phyloP scores from a whole-genome alignment of 2,888 invertebrate species.

The Liopterus haemorrhoidalis region DNA sequence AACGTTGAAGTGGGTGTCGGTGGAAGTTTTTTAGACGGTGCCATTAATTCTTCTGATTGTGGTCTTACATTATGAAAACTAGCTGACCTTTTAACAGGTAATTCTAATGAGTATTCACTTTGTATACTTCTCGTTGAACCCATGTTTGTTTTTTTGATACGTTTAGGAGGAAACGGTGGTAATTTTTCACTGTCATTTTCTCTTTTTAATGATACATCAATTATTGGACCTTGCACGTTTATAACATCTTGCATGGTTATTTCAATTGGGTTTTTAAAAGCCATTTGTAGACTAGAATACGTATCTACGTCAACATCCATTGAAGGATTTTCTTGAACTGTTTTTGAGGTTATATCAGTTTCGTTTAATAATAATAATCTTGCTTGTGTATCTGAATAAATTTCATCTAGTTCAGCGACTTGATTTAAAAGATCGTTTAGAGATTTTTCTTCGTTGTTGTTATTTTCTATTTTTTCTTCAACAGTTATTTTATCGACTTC shows the following conservation, averaged over 20 bases:
- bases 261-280: conserved; percentile 74
- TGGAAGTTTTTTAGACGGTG: conserved; percentile 53
- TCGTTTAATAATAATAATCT: conserved; percentile 46
- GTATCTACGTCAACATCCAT: conserved; percentile 67
- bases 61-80: conserved; percentile 37
- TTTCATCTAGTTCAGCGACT: conserved; percentile 74
- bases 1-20: conserved; percentile 47
- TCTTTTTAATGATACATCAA: conserved; percentile 49
- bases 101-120: conserved; percentile 31
- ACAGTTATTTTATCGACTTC: conserved; percentile 30
- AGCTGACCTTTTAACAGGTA: conserved; percentile 36
- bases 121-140: conserved; percentile 33
- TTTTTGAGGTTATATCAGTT: conserved; percentile 26
- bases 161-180: conserved; percentile 77
- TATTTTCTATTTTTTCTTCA: conserved; percentile 27
- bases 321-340: conserved; percentile 25
- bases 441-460: conserved; percentile 51
- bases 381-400: conserved; percentile 67
- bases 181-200: conserved; percentile 56
- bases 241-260: conserved; percentile 51
- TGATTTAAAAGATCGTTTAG: conserved; percentile 68
- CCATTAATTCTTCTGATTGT: conserved; percentile 42
- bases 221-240: conserved; percentile 45
- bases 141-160: conserved; percentile 53
- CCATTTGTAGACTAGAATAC: conserved; percentile 77